These are phyloP conservation scores for Drosophila kanekoi DNA, from an alignment of 2,888 invertebrate genomes.

Conservation along the genomic window DNA sequence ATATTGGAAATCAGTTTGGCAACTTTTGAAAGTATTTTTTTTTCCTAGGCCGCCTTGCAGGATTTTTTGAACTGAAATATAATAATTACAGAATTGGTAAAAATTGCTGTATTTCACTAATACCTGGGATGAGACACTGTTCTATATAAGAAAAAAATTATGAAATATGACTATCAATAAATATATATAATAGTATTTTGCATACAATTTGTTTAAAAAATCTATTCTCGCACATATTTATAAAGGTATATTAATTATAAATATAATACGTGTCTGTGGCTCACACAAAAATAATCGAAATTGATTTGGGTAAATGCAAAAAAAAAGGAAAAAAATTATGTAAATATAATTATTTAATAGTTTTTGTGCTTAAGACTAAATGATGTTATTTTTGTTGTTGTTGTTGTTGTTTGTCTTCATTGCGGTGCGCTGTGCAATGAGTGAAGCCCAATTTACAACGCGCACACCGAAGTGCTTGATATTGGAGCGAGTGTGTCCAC, in stretches of 20 bases:
- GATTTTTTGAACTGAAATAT: too few relatives aligned
- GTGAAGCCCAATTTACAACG: slow-evolving; percentile 38
- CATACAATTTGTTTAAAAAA: slow-evolving; percentile 43
- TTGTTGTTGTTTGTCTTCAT: slow-evolving; percentile 2
- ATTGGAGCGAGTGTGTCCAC: slow-evolving; percentile 9
- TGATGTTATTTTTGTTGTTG: slow-evolving; percentile 12
- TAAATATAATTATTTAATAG: slow-evolving; percentile 7
- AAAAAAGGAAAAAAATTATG: slow-evolving; percentile 9
- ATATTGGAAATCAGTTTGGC: background rate
- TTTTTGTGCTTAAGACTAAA: slow-evolving; percentile 37
- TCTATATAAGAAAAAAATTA: too few relatives aligned
- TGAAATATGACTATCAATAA: background rate
- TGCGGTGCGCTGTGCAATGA: slow-evolving; percentile 26
- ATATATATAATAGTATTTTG: slow-evolving; percentile 12
- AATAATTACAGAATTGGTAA: too few relatives aligned
- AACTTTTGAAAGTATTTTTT: too few relatives aligned
- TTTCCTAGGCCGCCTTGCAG: too few relatives aligned
- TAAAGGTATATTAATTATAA: slow-evolving; percentile 22
- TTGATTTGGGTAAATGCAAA: slow-evolving; percentile 32
- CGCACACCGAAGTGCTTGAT: slow-evolving; percentile 6
- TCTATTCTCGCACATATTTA: slow-evolving; percentile 31
- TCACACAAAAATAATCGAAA: slow-evolving; percentile 22
- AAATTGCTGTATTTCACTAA: too few relatives aligned
- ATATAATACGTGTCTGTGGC: slow-evolving; percentile 3
- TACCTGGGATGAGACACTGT: too few relatives aligned